Percentiles rank a stretch among this genome's conserved stretches.
Evolutionary conservation across 2,797 vertebrate species (phyloP).

Genomic region (Kryptolebias ocellatus): DNA sequence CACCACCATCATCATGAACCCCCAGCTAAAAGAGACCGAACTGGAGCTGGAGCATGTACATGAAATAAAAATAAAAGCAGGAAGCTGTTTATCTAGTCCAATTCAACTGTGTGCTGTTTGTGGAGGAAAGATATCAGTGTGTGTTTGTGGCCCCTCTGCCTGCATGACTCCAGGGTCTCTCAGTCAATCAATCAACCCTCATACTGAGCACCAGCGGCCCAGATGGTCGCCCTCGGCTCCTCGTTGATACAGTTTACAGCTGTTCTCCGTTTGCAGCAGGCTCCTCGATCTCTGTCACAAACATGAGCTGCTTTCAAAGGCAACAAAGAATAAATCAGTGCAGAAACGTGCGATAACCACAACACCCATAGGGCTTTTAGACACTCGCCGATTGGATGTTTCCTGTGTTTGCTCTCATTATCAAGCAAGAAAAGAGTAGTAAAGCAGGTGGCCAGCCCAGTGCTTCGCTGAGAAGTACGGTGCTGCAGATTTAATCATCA

Average conservation of each 20-base stretch:
- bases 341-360: conserved; percentile 57
- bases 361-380: conserved; percentile 47
- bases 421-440: conserved; percentile 56
- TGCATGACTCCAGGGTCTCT: conserved; percentile 52
- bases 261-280: conserved; percentile 56
- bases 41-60: conserved; percentile 8
- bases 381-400: conserved; percentile 45
- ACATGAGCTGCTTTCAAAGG: conserved; percentile 55
- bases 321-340: conserved; percentile 67
- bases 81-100: conserved; percentile 42
- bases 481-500: conserved; percentile 61
- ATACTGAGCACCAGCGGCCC: conserved; percentile 44
- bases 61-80: conserved; percentile 17
- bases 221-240: conserved; percentile 56
- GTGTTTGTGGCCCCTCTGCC: conserved; percentile 49
- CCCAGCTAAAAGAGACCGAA: conserved; percentile 27
- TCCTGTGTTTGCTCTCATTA: conserved; percentile 60
- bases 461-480: conserved; percentile 43
- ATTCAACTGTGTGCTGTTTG: conserved; percentile 40
- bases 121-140: conserved; percentile 41
- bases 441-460: conserved; percentile 58
- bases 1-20: conserved; percentile 38
- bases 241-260: conserved; percentile 68
- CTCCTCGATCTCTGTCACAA: conserved; percentile 37
- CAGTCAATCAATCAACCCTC: conserved; percentile 67